These are phyloP conservation scores for Cherax quadricarinatus DNA, from an alignment of 1,140 invertebrate species.

Conservation along the genomic window DNA sequence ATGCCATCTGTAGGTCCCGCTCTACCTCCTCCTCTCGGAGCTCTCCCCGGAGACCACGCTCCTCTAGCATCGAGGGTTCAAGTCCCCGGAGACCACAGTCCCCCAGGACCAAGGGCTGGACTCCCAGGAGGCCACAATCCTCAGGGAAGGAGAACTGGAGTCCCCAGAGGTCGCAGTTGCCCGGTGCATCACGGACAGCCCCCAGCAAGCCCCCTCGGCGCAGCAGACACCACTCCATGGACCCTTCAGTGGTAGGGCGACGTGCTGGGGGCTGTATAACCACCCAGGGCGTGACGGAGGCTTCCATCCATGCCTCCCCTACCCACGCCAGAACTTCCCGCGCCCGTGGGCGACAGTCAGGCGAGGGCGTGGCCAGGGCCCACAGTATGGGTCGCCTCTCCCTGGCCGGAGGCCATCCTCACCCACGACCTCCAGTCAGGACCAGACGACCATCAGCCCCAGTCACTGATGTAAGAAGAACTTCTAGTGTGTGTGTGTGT, in stretches of 20 bases:
- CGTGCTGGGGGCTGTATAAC: background rate
- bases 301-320: background rate
- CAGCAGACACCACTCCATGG: slow-evolving; percentile 24
- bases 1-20: slow-evolving; percentile 47
- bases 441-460: slow-evolving; percentile 30
- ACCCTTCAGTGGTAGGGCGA: background rate
- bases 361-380: slow-evolving; percentile 56
- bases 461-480: slow-evolving; percentile 12
- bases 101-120: background rate
- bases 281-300: background rate
- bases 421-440: slow-evolving; percentile 37
- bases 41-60: slow-evolving; percentile 23
- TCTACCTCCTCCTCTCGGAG: slow-evolving; percentile 70
- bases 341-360: slow-evolving; percentile 1
- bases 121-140: slow-evolving; percentile 12
- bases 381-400: slow-evolving; percentile 67
- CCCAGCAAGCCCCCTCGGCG: slow-evolving; percentile 47
- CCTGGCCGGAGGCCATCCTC: background rate
- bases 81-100: background rate
- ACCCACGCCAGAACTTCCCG: slow-evolving; percentile 28
- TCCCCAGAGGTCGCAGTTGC: background rate
- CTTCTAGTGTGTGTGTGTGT: background rate
- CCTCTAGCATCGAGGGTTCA: slow-evolving; percentile 18
- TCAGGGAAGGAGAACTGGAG: slow-evolving; percentile 12
- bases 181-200: background rate